Conservation (phyloP, 1,140 invertebrate genomes). For the Sycobia sp. region DNA sequence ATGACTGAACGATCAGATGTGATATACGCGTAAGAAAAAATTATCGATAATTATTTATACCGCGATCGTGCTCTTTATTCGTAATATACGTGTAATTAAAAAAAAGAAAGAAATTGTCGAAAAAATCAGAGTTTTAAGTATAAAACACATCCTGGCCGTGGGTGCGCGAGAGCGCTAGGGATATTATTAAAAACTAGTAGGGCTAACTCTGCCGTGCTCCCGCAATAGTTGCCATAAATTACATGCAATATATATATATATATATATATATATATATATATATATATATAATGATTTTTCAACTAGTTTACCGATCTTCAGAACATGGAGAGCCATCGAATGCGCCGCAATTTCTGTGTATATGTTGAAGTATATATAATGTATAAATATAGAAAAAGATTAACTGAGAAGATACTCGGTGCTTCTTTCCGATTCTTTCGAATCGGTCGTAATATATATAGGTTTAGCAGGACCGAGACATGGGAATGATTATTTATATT, state of each 20-base stretch:
- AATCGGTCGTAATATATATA: too few species aligned
- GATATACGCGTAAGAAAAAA: conserved; percentile 59
- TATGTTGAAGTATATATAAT: too few species aligned
- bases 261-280: not conserved
- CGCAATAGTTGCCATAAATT: too few species aligned
- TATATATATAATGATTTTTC: conserved; percentile 58
- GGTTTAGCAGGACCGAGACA: not conserved
- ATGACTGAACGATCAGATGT: conserved; percentile 64
- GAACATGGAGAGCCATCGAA: conserved; percentile 45
- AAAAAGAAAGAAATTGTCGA: conserved; percentile 47
- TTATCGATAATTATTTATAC: conserved; percentile 34
- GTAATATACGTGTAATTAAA: conserved; percentile 37
- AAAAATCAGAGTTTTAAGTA: conserved; percentile 38
- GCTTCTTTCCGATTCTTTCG: too few species aligned
- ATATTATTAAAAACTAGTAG: conserved; percentile 52
- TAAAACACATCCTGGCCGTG: too few species aligned
- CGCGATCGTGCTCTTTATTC: conserved; percentile 28
- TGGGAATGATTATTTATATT: conserved; percentile 26
- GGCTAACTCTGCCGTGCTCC: too few species aligned
- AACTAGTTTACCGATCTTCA: conserved; percentile 59
- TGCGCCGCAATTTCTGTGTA: too few species aligned
- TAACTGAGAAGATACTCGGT: too few species aligned
- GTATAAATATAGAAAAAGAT: too few species aligned
- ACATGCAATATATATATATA: conserved; percentile 37
- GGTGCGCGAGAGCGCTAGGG: not conserved